A percentile compares a stretch with the other conserved stretches of the same genome.
These are phyloP conservation scores for Sipha maydis DNA, from an alignment of 2,888 invertebrate genomes.

Conservation along the genomic window DNA sequence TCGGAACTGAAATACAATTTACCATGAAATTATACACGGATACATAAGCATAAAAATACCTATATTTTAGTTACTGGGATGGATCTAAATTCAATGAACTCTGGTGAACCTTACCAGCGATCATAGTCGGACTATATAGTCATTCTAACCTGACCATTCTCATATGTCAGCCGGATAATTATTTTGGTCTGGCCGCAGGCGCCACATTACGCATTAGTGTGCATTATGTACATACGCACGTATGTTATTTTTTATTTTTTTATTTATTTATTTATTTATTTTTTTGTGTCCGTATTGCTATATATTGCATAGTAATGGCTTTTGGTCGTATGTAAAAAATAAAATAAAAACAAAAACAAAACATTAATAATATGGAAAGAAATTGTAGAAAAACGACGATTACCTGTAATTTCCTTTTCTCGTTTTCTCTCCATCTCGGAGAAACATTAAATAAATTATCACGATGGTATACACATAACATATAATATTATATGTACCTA, in stretches of 20 bases:
- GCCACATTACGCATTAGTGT: slow-evolving; percentile 31
- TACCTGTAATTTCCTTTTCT: slow-evolving; percentile 47
- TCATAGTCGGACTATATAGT: background rate
- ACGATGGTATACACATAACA: background rate
- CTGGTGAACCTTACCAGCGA: background rate
- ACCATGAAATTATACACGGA: background rate
- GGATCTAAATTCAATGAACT: background rate
- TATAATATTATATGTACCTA: background rate
- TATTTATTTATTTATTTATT: background rate
- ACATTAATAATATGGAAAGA: slow-evolving; percentile 40
- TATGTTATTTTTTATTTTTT: slow-evolving; percentile 15
- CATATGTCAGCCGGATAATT: slow-evolving; percentile 29
- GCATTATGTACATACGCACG: background rate
- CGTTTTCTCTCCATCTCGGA: background rate
- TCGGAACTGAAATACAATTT: background rate
- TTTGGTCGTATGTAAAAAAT: background rate
- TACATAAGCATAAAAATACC: background rate
- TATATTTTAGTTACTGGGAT: too few species aligned
- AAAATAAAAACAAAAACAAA: slow-evolving; percentile 16
- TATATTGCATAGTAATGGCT: too few species aligned
- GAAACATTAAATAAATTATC: slow-evolving; percentile 37
- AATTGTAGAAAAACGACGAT: slow-evolving; percentile 55
- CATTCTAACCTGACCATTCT: background rate
- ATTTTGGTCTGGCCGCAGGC: slow-evolving; percentile 48
- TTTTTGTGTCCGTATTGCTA: background rate